Percentiles rank a stretch among this genome's conserved stretches.
Evolutionary conservation across 1,140 invertebrate species (phyloP).

Genomic region (Cryptotermes secundus): DNA sequence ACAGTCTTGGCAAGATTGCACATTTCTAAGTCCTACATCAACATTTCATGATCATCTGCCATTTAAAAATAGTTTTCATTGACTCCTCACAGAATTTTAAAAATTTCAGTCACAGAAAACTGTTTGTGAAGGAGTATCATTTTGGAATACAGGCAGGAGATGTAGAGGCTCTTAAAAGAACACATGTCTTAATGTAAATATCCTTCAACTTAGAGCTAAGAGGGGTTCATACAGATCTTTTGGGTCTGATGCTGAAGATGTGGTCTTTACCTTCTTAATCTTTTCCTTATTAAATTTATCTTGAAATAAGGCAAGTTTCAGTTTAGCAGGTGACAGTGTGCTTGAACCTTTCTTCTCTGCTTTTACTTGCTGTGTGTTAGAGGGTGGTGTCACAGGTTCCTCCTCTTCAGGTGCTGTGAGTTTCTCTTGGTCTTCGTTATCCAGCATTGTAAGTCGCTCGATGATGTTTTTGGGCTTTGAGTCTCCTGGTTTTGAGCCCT

Average conservation of each 20-base stretch:
- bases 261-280: slow-evolving; percentile 45
- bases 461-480: slow-evolving; percentile 76
- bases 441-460: slow-evolving; percentile 71
- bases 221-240: slow-evolving; percentile 60
- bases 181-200: not conserved
- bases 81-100: not conserved
- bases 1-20: slow-evolving; percentile 29
- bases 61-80: not conserved
- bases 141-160: not conserved
- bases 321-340: slow-evolving; percentile 60
- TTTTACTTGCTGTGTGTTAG: not conserved
- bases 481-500: not conserved
- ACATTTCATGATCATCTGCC: not conserved
- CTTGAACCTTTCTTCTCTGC: slow-evolving; percentile 41
- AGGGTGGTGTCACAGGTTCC: not conserved
- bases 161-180: not conserved
- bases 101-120: not conserved
- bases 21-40: not conserved
- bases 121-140: not conserved
- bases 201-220: slow-evolving; percentile 64
- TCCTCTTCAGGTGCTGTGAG: not conserved
- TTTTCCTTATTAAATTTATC: slow-evolving; percentile 55
- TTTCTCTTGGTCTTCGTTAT: slow-evolving; percentile 48
- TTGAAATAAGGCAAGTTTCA: slow-evolving; percentile 66
- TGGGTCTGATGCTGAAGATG: slow-evolving; percentile 37